Evolutionary conservation across 2,113 vertebrate genomes (phyloP).

Genomic region (Rousettus leschenaultii): DNA sequence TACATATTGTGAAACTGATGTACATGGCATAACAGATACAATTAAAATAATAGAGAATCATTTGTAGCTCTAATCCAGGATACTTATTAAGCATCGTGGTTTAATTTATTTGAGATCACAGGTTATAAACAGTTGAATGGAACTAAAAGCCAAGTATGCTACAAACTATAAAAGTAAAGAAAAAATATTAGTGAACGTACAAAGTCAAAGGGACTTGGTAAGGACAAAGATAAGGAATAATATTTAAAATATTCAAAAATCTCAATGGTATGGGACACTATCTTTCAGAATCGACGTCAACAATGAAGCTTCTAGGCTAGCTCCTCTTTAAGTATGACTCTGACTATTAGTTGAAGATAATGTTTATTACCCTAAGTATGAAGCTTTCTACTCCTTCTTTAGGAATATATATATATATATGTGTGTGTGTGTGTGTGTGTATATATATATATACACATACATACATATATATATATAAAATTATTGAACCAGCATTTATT

Average conservation of each 20-base stretch:
- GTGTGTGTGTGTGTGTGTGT: too few relatives aligned
- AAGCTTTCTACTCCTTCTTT: background rate
- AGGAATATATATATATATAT: background rate
- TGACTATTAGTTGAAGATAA: background rate
- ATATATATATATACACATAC: accelerated
- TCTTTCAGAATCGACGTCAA: background rate
- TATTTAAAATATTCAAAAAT: background rate
- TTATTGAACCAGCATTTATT: background rate
- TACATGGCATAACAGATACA: background rate
- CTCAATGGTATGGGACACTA: background rate
- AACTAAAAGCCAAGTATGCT: background rate
- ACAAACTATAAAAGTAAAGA: background rate
- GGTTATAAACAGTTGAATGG: too few relatives aligned
- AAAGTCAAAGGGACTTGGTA: background rate
- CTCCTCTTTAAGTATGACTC: background rate
- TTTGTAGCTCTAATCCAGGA: background rate
- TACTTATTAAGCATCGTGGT: background rate
- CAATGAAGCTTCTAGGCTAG: background rate
- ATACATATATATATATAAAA: too few relatives aligned
- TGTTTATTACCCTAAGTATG: background rate
- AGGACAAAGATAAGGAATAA: background rate
- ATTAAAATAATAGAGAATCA: background rate
- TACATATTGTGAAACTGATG: background rate
- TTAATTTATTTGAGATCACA: background rate
- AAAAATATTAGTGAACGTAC: background rate